Base-by-base conservation (phyloP, 1,140 invertebrate species). In the Drosophila miranda region DNA sequence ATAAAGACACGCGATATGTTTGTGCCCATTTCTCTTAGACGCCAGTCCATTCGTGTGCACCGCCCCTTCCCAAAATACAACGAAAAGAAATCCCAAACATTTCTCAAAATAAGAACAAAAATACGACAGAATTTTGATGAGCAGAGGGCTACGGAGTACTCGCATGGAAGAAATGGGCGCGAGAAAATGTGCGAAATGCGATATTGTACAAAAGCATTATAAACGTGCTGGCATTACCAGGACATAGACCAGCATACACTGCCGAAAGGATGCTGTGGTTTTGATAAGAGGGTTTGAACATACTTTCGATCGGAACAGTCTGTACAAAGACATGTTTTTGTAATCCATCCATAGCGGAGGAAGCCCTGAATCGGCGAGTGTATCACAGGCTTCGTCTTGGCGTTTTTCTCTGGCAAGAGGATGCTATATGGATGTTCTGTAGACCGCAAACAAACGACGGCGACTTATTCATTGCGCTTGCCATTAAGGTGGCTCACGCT, bases 381-480 rank as follows among this genome's bases (percentile, higher is more conserved):
- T 38, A 38, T 38, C 11, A 0, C 1, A 13, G 3, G 11, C 11
- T 13, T 38, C 34, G 34, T 38, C 4, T 13, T 38, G 34, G 3
- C 34, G 16, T 30, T 26, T n/a, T 23, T 45, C 46, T 14, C 11
- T 13, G 13, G 8, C 26, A 46, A 45, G 42, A 68, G 50, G 50
- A 46, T 30, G 53, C 34, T 23, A 42, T 64, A 48, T 71, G 71
- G 59, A 23, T 38, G 14, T 53, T 16, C 49, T 38, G 23, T 42
- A 56, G 59, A 71, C 73, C 82, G 70, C 77, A 86, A 86, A 82
- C 82, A 87, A 87, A 87, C 82, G 82, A 87, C 72, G 73, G 82
- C 82, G 82, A 87, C 82, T 87, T 87, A 87, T 87, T 87, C 82
- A 87, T 87, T 82, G 82, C 70, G 82, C 70, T 87, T 75, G 82